Evolutionary conservation across 1,140 invertebrate genomes (phyloP).

Genomic region (Halictus rubicundus): DNA sequence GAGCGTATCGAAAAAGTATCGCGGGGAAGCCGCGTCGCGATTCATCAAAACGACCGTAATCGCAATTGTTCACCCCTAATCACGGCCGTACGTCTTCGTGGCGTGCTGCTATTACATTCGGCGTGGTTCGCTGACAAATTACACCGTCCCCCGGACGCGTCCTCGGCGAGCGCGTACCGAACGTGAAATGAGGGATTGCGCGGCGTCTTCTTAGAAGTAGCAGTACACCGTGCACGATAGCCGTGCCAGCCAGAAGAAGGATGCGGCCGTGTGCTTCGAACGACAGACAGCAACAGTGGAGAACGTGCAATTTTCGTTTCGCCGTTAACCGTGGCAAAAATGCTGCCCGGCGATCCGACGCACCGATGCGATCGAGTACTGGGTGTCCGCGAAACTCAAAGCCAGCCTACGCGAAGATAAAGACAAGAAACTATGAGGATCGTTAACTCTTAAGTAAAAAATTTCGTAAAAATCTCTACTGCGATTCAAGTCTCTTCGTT

Average conservation of each 20-base stretch:
- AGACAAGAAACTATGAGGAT: too few relatives aligned
- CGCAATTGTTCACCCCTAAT: conserved; percentile 34
- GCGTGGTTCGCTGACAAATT: conserved; percentile 37
- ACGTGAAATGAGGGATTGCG: conserved; percentile 33
- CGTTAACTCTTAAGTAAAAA: too few relatives aligned
- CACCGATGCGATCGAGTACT: not conserved
- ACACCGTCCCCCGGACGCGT: conserved; percentile 21
- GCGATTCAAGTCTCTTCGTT: too few relatives aligned
- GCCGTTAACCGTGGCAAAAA: conserved; percentile 23
- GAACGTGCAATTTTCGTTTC: conserved; percentile 40
- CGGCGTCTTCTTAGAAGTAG: conserved; percentile 23
- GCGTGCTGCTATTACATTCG: conserved; percentile 36
- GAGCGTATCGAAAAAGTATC: not conserved
- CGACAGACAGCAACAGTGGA: not conserved
- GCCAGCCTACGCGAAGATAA: too few relatives aligned
- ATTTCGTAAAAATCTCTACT: too few relatives aligned
- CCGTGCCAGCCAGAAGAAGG: not conserved
- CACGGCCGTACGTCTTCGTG: conserved; percentile 30
- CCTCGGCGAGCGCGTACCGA: conserved; percentile 5
- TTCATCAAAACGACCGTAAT: conserved; percentile 32
- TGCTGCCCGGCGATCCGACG: conserved; percentile 22
- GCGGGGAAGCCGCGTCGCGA: not conserved
- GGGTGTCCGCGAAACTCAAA: too few relatives aligned
- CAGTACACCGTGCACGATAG: not conserved
- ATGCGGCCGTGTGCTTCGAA: not conserved